Evolutionary conservation across 1,140 invertebrate species (phyloP).

Genomic region (Drosophila triauraria): DNA sequence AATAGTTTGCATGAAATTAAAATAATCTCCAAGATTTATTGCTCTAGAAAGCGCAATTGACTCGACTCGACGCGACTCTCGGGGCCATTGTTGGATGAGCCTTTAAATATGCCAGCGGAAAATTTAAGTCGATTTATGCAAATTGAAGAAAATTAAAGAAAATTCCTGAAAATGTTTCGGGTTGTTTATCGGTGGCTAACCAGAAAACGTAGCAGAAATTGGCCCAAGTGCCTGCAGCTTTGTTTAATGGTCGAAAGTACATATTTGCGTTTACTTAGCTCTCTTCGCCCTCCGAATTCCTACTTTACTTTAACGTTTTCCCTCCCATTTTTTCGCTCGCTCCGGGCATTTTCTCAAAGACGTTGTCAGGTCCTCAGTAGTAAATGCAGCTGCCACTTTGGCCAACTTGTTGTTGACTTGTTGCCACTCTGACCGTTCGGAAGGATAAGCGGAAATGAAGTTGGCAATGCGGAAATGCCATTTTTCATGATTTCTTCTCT

Average conservation of each 20-base stretch:
- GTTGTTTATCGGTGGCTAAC: conserved; percentile 33
- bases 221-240: conserved; percentile 56
- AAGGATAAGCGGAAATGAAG: conserved; percentile 62
- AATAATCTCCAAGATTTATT: conserved; percentile 81
- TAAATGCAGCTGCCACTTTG: conserved; percentile 71
- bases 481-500: conserved; percentile 65
- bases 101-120: conserved; percentile 47
- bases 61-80: conserved; percentile 24
- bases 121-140: conserved; percentile 43
- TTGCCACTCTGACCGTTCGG: conserved; percentile 54
- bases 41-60: conserved; percentile 65
- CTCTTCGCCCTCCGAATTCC: background rate
- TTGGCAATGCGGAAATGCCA: conserved; percentile 75
- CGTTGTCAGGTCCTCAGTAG: conserved; percentile 52
- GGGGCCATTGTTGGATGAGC: conserved; percentile 6
- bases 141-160: conserved; percentile 35
- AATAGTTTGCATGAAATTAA: conserved; percentile 82
- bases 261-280: conserved; percentile 71
- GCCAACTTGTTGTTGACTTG: conserved; percentile 73
- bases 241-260: conserved; percentile 65
- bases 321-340: background rate
- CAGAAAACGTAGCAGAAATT: conserved; percentile 52
- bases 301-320: conserved; percentile 10
- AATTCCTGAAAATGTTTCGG: conserved; percentile 13
- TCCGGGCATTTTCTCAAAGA: conserved; percentile 67